phyloP scores from a whole-genome alignment of 2,113 vertebrate species.

The Eira barbara region DNA sequence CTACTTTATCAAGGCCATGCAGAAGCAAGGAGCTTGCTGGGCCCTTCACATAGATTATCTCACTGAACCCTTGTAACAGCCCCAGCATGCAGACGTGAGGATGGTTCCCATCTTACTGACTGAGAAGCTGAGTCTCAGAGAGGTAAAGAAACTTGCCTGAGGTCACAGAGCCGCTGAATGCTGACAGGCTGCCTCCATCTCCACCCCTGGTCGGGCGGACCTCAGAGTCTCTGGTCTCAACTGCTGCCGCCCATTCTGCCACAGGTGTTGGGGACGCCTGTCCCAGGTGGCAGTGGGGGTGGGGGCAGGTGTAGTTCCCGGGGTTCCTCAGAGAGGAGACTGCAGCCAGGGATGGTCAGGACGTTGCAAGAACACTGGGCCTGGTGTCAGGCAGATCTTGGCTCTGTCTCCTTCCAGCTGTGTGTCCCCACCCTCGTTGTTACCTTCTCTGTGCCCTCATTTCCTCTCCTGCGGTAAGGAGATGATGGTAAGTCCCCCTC shows the following conservation, averaged over 20 bases:
- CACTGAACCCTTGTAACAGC: neutral
- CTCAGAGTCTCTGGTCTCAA: neutral
- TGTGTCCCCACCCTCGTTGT: neutral
- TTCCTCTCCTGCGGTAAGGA: neutral
- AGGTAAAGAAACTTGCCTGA: neutral
- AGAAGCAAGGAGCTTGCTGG: neutral
- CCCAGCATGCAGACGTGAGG: neutral
- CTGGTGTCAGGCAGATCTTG: neutral
- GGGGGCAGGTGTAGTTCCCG: neutral
- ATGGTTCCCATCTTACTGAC: neutral
- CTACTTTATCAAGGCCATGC: neutral
- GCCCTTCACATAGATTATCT: neutral
- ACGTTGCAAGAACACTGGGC: neutral
- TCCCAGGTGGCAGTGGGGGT: neutral
- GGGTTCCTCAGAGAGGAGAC: neutral
- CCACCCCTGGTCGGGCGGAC: too few relatives aligned
- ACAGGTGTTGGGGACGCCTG: accelerated
- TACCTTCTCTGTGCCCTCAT: neutral
- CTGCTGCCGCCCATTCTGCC: neutral
- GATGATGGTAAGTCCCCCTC: neutral
- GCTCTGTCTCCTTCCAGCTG: neutral
- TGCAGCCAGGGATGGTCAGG: neutral
- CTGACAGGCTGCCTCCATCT: neutral
- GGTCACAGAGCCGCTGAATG: neutral
- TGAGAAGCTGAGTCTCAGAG: neutral